Conservation (phyloP, 2,113 vertebrate genomes). For the Scatophagus argus region DNA sequence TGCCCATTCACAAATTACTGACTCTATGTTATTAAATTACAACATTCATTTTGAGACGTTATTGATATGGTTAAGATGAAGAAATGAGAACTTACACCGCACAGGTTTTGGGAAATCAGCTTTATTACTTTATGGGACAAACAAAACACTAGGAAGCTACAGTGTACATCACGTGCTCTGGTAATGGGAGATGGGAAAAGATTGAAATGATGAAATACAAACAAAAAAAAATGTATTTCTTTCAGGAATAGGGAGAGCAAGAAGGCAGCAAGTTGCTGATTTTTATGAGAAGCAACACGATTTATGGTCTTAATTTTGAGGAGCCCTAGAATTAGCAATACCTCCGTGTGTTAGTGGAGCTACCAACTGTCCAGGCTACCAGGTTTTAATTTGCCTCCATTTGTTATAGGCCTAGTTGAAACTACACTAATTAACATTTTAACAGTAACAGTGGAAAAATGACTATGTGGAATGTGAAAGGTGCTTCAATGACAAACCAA, state of each 20-base stretch:
- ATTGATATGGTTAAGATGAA: background rate
- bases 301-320: slow-evolving; percentile 48
- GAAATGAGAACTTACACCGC: background rate
- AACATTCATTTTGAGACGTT: background rate
- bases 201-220: background rate
- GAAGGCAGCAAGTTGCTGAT: background rate
- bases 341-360: background rate
- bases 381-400: background rate
- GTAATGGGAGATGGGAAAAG: background rate
- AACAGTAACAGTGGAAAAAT: background rate
- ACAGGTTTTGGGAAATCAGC: background rate
- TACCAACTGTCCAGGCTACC: background rate
- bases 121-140: background rate
- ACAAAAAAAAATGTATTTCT: background rate
- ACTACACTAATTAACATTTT: background rate
- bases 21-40: background rate
- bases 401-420: slow-evolving; percentile 11
- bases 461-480: background rate
- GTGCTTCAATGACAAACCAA: background rate
- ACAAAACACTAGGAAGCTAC: background rate
- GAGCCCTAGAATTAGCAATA: background rate
- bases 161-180: background rate
- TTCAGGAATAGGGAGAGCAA: background rate
- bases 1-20: background rate
- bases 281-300: slow-evolving; percentile 11